Percentiles rank a stretch among this genome's conserved stretches.
Evolutionary conservation across 2,888 invertebrate species (phyloP).

Genomic region (Cordilura impudica): DNA sequence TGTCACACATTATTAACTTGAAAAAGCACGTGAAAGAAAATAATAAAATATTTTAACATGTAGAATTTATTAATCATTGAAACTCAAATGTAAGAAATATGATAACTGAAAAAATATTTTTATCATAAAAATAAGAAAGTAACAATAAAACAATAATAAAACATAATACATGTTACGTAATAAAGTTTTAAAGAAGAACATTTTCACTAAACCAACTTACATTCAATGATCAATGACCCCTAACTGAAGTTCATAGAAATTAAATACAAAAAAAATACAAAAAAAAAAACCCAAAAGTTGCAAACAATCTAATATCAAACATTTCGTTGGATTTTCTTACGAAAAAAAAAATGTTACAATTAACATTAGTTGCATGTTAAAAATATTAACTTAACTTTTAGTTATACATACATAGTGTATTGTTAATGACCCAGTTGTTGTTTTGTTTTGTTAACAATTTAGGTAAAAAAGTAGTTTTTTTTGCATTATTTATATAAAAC

Average conservation of each 20-base stretch:
- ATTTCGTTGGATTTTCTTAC: not conserved
- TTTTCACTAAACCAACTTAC: not conserved
- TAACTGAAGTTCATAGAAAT: not conserved
- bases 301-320: too few relatives aligned
- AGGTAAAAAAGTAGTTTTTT: not conserved
- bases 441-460: slow-evolving; percentile 17
- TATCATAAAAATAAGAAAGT: too few relatives aligned
- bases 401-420: not conserved
- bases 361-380: not conserved
- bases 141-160: too few relatives aligned
- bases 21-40: too few relatives aligned
- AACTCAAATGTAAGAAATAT: too few relatives aligned
- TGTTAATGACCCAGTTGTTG: slow-evolving; percentile 54
- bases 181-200: not conserved
- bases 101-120: too few relatives aligned
- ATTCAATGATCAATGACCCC: not conserved
- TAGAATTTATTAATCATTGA: too few relatives aligned
- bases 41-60: too few relatives aligned
- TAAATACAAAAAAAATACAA: not conserved
- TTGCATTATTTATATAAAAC: too few relatives aligned
- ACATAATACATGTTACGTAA: not conserved
- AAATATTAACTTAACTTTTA: not conserved
- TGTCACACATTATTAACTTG: too few relatives aligned
- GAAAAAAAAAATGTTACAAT: not conserved
- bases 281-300: not conserved